A percentile compares a stretch with the other conserved stretches of the same genome.
phyloP scores from a whole-genome alignment of 2,113 vertebrate genomes.

The Aphelocoma coerulescens region DNA sequence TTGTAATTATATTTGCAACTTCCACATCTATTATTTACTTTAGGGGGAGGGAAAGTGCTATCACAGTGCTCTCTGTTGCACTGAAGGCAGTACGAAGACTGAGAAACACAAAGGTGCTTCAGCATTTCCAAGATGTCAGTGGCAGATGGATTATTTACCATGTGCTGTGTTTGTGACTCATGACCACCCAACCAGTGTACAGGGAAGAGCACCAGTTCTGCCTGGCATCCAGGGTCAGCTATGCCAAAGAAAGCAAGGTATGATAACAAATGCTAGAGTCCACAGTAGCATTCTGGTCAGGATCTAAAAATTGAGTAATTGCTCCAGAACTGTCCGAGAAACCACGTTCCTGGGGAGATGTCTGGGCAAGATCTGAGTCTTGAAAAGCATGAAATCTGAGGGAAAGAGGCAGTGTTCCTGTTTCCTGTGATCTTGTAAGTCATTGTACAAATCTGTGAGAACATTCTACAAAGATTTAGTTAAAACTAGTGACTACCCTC shows the following conservation, averaged over 20 bases:
- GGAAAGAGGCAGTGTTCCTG: not conserved
- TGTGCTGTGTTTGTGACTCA: not conserved
- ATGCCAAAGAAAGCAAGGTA: not conserved
- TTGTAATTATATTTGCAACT: not conserved
- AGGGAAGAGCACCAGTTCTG: not conserved
- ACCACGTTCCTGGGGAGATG: not conserved
- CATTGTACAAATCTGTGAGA: constrained; percentile 45
- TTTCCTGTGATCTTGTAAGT: not conserved
- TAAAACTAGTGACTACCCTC: not conserved
- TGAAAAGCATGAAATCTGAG: not conserved
- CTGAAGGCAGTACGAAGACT: not conserved
- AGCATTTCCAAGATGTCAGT: not conserved
- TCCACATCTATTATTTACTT: not conserved
- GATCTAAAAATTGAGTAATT: not conserved
- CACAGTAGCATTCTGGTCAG: not conserved
- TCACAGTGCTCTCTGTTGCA: not conserved
- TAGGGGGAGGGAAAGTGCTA: not conserved
- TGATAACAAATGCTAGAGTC: not conserved
- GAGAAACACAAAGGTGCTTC: not conserved
- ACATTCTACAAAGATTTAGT: not conserved
- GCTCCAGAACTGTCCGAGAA: not conserved
- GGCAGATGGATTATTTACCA: not conserved
- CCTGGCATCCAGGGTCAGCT: not conserved
- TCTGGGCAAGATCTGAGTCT: not conserved
- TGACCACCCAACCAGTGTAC: not conserved